These are phyloP conservation scores for Caradrina clavipalpis DNA, from an alignment of 2,888 invertebrate species.

Conservation along the genomic window DNA sequence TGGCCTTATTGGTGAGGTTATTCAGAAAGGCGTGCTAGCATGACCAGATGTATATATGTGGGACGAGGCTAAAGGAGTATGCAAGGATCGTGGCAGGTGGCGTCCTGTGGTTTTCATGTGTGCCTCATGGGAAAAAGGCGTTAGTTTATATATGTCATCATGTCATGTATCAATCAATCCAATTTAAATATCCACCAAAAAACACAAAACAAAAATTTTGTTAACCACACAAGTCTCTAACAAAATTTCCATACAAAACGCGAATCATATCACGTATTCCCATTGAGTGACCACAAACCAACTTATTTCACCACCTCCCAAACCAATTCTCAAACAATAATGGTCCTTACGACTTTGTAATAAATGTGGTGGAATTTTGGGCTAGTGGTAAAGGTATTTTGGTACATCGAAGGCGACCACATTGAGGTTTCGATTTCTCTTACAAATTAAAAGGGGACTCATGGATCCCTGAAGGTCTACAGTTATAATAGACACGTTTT, in stretches of 20 bases:
- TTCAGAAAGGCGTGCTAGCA: too few relatives aligned
- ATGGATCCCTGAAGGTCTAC: conserved; percentile 73
- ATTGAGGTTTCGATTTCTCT: conserved; percentile 76
- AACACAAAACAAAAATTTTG: conserved; percentile 44
- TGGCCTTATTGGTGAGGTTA: too few relatives aligned
- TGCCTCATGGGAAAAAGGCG: too few relatives aligned
- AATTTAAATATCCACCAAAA: conserved; percentile 19
- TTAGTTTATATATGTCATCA: too few relatives aligned
- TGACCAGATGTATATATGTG: too few relatives aligned
- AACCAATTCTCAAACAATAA: conserved; percentile 22
- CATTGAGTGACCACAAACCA: conserved; percentile 59
- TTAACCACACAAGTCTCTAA: conserved; percentile 45
- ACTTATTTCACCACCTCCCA: neutral
- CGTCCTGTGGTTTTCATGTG: too few relatives aligned
- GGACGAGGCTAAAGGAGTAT: too few relatives aligned
- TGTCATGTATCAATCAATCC: too few relatives aligned
- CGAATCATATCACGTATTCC: conserved; percentile 63
- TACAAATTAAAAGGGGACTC: conserved; percentile 79
- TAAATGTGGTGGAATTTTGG: conserved; percentile 13
- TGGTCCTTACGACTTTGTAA: neutral
- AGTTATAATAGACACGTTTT: conserved; percentile 64
- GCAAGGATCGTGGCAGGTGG: too few relatives aligned
- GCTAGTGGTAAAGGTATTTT: neutral
- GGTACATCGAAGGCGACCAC: conserved; percentile 53
- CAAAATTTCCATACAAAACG: conserved; percentile 63